Percentiles rank a stretch among this genome's conserved stretches.
Evolutionary conservation across 2,888 invertebrate species (phyloP).

Genomic region (Acanthosepion esculentum): DNA sequence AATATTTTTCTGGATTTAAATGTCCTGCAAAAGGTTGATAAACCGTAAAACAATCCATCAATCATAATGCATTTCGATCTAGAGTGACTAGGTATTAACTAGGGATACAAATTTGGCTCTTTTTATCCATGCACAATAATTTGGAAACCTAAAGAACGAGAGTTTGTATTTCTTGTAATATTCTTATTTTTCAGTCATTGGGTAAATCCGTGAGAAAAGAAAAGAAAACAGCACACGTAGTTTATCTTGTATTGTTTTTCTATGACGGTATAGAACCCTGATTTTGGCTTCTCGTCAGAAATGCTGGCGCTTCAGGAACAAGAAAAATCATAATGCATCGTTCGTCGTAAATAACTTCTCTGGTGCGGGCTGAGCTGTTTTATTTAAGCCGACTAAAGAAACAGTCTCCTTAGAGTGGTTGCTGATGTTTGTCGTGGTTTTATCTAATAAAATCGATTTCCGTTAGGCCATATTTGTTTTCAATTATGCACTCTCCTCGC

Average conservation of each 20-base stretch:
- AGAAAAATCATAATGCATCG: not conserved
- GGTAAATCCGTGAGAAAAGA: too few relatives aligned
- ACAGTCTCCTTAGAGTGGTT: not conserved
- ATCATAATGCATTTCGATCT: not conserved
- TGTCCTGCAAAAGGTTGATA: too few relatives aligned
- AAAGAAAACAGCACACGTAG: not conserved
- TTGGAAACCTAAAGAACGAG: too few relatives aligned
- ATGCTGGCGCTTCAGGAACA: not conserved
- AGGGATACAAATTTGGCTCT: too few relatives aligned
- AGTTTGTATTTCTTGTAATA: too few relatives aligned
- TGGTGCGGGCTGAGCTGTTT: not conserved
- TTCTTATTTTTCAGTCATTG: too few relatives aligned
- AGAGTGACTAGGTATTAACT: too few relatives aligned
- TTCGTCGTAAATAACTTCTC: not conserved
- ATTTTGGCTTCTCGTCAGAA: not conserved
- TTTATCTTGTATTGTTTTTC: not conserved
- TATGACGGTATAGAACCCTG: not conserved
- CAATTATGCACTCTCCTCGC: not conserved
- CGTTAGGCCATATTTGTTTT: not conserved
- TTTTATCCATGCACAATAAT: too few relatives aligned
- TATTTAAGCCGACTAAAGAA: not conserved
- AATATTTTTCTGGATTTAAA: too few relatives aligned
- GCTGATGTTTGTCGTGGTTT: not conserved
- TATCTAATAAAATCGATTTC: not conserved
- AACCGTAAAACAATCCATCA: not conserved